Evolutionary conservation across 2,797 vertebrate genomes (phyloP).

Genomic region (Trachops cirrhosus): DNA sequence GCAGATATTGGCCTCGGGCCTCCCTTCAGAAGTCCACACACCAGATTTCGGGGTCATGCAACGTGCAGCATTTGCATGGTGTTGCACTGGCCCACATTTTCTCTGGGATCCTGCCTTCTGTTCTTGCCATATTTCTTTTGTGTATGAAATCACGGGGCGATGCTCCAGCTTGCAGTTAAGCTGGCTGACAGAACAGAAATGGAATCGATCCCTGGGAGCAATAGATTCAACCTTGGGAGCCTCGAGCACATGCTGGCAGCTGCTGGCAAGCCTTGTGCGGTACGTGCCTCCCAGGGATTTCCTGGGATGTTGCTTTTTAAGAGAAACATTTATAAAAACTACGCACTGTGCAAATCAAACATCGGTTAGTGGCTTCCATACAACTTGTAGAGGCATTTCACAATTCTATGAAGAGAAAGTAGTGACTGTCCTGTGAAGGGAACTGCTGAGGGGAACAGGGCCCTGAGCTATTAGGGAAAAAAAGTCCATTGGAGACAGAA

Average conservation of each 20-base stretch:
- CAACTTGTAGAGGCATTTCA: neutral
- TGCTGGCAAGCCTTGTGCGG: neutral
- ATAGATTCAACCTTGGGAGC: constrained; percentile 67
- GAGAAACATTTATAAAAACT: constrained; percentile 71
- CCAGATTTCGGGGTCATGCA: neutral
- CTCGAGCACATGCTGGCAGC: neutral
- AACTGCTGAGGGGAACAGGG: constrained; percentile 17
- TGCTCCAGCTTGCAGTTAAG: neutral
- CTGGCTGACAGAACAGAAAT: constrained; percentile 55
- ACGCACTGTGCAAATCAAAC: constrained; percentile 67
- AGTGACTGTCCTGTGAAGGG: neutral
- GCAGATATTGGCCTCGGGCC: neutral
- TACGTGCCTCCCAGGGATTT: constrained; percentile 56
- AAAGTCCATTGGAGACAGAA: neutral
- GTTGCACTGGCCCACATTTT: neutral
- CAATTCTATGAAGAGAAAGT: constrained; percentile 36
- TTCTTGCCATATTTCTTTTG: constrained; percentile 33
- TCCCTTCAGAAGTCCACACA: neutral
- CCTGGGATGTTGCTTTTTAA: constrained; percentile 58
- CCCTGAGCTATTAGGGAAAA: neutral
- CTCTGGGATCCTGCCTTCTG: constrained; percentile 24
- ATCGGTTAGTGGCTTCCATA: constrained; percentile 59
- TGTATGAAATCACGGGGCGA: neutral
- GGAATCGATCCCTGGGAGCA: constrained; percentile 67
- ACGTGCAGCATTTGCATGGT: neutral